A percentile compares a stretch with the other conserved stretches of the same genome.
phyloP scores from a whole-genome alignment of 1,140 invertebrate genomes.

The Drosophila pseudoananassae region DNA sequence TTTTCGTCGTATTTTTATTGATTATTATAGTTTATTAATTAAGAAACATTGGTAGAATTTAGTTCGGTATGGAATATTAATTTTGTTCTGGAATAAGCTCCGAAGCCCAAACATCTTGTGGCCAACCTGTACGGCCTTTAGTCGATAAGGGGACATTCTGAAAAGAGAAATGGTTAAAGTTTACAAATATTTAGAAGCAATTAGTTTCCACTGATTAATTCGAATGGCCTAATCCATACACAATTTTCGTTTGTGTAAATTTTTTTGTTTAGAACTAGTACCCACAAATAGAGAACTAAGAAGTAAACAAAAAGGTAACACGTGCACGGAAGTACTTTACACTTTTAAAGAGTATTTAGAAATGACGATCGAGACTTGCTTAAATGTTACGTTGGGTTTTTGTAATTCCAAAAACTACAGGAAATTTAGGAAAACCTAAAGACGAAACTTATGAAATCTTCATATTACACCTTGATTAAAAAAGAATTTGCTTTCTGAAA shows the following conservation, averaged over 20 bases:
- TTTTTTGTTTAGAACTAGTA: conserved; percentile 18
- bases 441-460: too few relatives aligned
- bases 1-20: too few relatives aligned
- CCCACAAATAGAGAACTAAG: conserved; percentile 43
- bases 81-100: conserved; percentile 88
- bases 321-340: conserved; percentile 35
- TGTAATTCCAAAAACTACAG: neutral
- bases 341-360: conserved; percentile 33
- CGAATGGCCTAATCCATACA: neutral
- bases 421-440: too few relatives aligned
- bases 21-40: neutral
- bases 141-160: conserved; percentile 85
- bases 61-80: conserved; percentile 67
- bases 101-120: conserved; percentile 96
- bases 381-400: too few relatives aligned
- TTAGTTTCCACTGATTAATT: neutral
- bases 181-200: neutral
- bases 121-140: conserved; percentile 94
- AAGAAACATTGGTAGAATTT: neutral
- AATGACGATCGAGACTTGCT: neutral
- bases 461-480: neutral
- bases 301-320: conserved; percentile 40
- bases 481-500: neutral
- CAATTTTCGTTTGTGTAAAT: conserved; percentile 5
- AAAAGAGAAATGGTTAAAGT: conserved; percentile 8